Conservation (phyloP, 2,113 vertebrate genomes). For the Corythornis vintsioides region DNA sequence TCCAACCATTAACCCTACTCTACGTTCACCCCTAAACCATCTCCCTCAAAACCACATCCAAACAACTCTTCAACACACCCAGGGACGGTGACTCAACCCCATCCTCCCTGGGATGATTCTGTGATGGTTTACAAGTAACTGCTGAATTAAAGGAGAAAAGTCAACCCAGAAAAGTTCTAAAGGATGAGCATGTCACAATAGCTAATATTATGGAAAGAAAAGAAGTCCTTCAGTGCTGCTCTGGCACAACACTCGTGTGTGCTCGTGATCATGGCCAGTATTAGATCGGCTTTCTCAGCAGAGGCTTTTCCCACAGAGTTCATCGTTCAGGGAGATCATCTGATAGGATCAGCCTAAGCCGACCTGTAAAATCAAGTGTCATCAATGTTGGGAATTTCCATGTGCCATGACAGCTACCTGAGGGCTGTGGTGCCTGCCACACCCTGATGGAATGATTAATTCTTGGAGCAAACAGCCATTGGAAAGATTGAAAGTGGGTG, state of each 20-base stretch:
- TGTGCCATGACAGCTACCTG: not conserved
- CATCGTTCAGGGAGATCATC: not conserved
- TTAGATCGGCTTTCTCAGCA: not conserved
- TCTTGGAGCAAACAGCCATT: not conserved
- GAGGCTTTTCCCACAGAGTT: conserved; percentile 15
- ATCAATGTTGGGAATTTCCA: not conserved
- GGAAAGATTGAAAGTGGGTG: not conserved
- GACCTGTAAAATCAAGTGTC: not conserved
- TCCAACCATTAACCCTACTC: too few relatives aligned
- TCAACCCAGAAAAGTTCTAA: not conserved
- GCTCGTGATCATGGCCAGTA: not conserved
- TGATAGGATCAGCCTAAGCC: conserved; percentile 29
- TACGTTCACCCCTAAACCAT: too few relatives aligned
- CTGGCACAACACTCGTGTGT: not conserved
- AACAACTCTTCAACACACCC: too few relatives aligned
- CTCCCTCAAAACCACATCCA: too few relatives aligned
- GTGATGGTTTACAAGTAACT: not conserved
- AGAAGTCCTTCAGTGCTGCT: not conserved
- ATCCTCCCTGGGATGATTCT: too few relatives aligned
- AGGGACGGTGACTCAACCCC: too few relatives aligned
- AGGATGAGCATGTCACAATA: not conserved
- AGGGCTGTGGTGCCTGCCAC: accelerated
- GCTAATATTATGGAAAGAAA: not conserved
- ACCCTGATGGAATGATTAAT: not conserved
- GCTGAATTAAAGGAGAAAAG: not conserved